Evolutionary conservation across 2,113 vertebrate genomes (phyloP), one percentile per base, ranked within the genome.

Genomic region (Phrynosoma blainvillii): DNA sequence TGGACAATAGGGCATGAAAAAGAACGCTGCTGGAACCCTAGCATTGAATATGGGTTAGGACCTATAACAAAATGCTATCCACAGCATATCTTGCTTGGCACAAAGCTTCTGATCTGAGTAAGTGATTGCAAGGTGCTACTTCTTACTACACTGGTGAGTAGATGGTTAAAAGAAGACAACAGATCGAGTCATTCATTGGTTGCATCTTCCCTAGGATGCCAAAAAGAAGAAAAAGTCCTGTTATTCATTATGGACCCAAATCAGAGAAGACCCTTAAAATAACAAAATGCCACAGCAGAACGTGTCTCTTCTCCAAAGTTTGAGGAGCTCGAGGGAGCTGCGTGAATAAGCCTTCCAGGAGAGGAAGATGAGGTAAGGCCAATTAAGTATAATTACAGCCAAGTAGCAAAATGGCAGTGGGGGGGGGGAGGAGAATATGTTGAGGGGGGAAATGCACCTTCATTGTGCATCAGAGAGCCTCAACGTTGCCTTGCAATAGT

Each of bases 291-390:
- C 2, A 9, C 9, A 59, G 54, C 27, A 32, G 56, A 62, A 62
- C 36, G 52, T 32, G 68, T 32, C 52, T 71, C 9, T 2, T 5
- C 18, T 73, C 59, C 21, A 62, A 9, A 40, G 10, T n/a, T 56
- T 32, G 78, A 1, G 30, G 77, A 21, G 82, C 68, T 54, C 47
- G 25, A 71, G 82, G 66, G 82, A 84, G 66, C 30, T 10, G 66
- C 21, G 82, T 9, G 36, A 82, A 66, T 71, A 52, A 27, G 66
- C 82, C 27, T 71, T 52, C 68, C 66, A 47, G 42, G 70, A 74
- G 82, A 32, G 8, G n/a, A 12, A 42, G 30, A 84, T 84, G 82
- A 84, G 84, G 84, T 85, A 75, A 85, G 73, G 73, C 84, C 84
- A 85, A 84, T 84, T 84, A 84, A 54, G 32, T 20, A 52, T 84